These are phyloP conservation scores for Lycophotia porphyrea DNA, from an alignment of 2,888 invertebrate genomes.

Conservation along the genomic window DNA sequence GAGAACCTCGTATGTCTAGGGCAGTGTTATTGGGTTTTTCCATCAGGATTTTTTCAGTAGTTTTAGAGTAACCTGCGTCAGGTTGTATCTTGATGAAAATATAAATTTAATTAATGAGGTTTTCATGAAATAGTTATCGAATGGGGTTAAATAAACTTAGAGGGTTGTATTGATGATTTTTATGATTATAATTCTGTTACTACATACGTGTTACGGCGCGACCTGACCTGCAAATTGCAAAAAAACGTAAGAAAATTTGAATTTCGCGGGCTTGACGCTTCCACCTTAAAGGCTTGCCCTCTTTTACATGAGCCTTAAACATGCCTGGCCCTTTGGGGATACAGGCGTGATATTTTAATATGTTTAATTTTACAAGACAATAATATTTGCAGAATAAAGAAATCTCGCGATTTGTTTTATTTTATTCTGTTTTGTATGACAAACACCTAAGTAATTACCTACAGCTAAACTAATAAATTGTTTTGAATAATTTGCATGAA, in stretches of 20 bases:
- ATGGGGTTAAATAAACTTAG: too few species aligned
- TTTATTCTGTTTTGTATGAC: slow-evolving; percentile 26
- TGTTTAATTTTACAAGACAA: slow-evolving; percentile 5
- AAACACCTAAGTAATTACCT: slow-evolving; percentile 3
- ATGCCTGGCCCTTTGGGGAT: neutral
- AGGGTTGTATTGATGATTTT: too few species aligned
- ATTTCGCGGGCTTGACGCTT: too few species aligned
- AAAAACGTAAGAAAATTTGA: too few species aligned
- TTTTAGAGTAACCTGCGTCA: too few species aligned
- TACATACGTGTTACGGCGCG: too few species aligned
- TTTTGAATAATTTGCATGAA: slow-evolving; percentile 46
- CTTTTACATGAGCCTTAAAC: neutral
- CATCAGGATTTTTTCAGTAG: neutral
- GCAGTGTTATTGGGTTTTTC: neutral
- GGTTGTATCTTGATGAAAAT: too few species aligned
- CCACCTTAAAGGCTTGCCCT: neutral
- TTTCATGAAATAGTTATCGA: too few species aligned
- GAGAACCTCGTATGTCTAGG: neutral
- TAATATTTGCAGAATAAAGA: slow-evolving; percentile 33
- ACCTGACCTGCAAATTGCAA: too few species aligned
- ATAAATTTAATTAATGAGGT: too few species aligned
- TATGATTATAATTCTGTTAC: too few species aligned
- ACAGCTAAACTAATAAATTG: slow-evolving; percentile 16
- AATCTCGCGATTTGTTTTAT: slow-evolving; percentile 16
- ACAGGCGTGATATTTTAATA: neutral